Evolutionary conservation across 2,888 invertebrate species (phyloP), one percentile per base, ranked within the genome.

Genomic region (Trichogramma dendrolimi): DNA sequence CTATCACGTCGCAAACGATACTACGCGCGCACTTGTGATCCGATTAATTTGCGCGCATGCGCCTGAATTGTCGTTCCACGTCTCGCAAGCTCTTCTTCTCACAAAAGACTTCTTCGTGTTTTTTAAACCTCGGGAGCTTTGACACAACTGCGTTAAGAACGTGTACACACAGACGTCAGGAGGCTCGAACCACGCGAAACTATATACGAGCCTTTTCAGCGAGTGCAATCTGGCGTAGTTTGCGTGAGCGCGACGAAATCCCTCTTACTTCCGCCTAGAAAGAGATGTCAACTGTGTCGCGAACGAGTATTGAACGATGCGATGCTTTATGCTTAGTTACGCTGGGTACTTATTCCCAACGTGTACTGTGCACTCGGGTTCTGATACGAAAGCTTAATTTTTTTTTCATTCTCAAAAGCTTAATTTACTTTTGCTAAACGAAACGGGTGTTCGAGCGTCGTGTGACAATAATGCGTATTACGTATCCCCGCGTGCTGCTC

Each of bases 191-290:
- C 27, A 51, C n/a, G 50, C 46, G 10, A 6, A 54, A 14, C 49
- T 8, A 8, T 38, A 6, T 47, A 69, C 71, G 71, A 67, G 70
- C 68, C 75, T 75, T 75, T 76, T 75, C 75, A 76, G 68, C 64
- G 69, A 72, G 73, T 73, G 74, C 75, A 74, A 75, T 75, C 73
- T 74, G 70, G 70, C 75, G 68, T 75, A 71, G 64, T 27, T 27
- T 27, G 27, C 27, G 27, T 27, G 27, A 27, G 27, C 27, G 3
- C 27, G 27, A 27, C 27, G 27, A 27, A 27, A 27, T 27, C 27
- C 27, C 27, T 27, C 27, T 27, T 27, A 27, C 27, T 27, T 27
- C 27, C 27, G 27, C 27, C 27, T 27, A 27, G 27, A 27, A 27
- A 27, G 27, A 27, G 27, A 27, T 27, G 27, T 27, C 27, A 27